Evolutionary conservation across 2,888 invertebrate species (phyloP), one percentile per base, ranked within the genome.

Genomic region (Chaitophorus viminalis): DNA sequence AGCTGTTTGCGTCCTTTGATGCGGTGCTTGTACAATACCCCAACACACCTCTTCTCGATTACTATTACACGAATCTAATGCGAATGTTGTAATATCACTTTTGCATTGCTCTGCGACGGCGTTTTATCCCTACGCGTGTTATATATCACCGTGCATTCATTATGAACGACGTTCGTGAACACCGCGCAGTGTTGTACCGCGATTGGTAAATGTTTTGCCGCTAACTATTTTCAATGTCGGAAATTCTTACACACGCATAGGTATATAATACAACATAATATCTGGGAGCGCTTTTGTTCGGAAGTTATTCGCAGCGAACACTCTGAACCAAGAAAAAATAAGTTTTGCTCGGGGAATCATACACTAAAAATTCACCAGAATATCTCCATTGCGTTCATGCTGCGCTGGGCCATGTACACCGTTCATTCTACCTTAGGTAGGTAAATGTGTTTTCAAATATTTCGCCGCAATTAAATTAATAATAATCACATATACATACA

Each of bases 401-500:
- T 8, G 11, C 68, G 25, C n/a, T 68, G n/a, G n/a, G n/a, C n/a
- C n/a, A 68, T 29, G 9, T 60, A 29, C 11, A n/a, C 29, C 68
- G 11, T 68, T 68, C 29, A 11, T 11, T 68, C 68, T 68, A n/a
- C 68, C 11, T 25, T n/a, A 11, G 5, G 9, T 25, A 11, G 29
- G 29, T 68, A n/a, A 68, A 68, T 68, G 68, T 29, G 68, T 68
- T 68, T 68, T 68, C 68, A 68, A 72, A 72, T 36, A 72, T 33
- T 72, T 33, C 21, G 33, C 5, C 33, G 0, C 21, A 36, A 36
- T 72, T 72, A 33, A 72, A 72, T 72, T 72, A 33, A 72, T 72
- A 72, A 72, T 72, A 0, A 8, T 70, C n/a, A 70, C 9, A 21
- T 60, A 60, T n/a, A 9, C 60, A 21, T 5, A 6, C 25, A 17